Evolutionary conservation across 2,797 vertebrate species (phyloP), one percentile per base, ranked within the genome.

Genomic region (Catostomus latipinnis): DNA sequence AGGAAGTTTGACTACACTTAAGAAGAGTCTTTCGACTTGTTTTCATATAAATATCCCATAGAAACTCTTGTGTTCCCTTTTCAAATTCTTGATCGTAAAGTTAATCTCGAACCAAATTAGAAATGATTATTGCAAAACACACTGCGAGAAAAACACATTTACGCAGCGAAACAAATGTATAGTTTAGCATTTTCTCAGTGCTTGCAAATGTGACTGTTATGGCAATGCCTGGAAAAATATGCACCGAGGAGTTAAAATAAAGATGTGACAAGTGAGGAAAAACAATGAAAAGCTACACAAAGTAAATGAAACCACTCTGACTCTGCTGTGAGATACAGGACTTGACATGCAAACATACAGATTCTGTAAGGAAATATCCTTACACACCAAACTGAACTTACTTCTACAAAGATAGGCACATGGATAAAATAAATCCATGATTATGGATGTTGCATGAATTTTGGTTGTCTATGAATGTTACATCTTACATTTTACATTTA

Each of bases 171-270:
- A 76, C 45, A 76, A 73, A 78, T 48, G 9, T 54, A 72, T 68
- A 79, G 58, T 46, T 79, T 76, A 72, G 68, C 18, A 49, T 71
- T 81, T 76, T 12, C 76, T 75, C 79, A 76, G 65, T 14, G 67
- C 62, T 69, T 43, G 69, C 82, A 73, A 62, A 85, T 83, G 79
- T 78, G 46, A 58, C 46, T 72, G 14, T 52, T 80, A 73, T 69
- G 58, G 74, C 69, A 77, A 83, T 74, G 16, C 67, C 50, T 73
- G 67, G 14, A 82, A 82, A 85, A 74, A 80, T 57, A 82, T 65
- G 18, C 34, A 0, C 3, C 14, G 65, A 79, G 56, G 71, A 53
- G 70, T 79, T 73, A 77, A 65, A 72, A 81, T 18, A 56, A 57
- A 81, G 67, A 16, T 18, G 45, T 52, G 71, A 57, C 34, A 13